Base-by-base conservation (phyloP, 2,888 invertebrate genomes). In the Athalia rosae region DNA sequence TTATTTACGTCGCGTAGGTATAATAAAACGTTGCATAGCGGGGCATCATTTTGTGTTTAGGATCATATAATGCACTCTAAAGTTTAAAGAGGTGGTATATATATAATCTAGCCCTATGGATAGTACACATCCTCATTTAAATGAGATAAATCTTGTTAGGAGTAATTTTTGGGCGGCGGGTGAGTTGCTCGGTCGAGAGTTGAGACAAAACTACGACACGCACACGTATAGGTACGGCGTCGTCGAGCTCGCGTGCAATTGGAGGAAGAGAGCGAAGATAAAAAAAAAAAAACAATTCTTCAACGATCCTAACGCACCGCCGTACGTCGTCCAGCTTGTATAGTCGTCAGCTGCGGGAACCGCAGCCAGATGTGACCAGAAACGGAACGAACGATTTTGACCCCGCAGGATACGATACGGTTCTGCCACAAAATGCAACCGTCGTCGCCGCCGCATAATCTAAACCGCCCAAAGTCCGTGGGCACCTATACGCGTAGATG, bases 131-230 rank as follows among this genome's bases (percentile, higher is more conserved):
- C 86, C 87, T 87, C 87, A 87, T 87, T 87, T 87, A 87, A 87
- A 87, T 85, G 87, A 87, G 83, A 87, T 87, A 87, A 87, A 87
- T 87, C 87, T 87, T 87, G 87, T 87, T 87, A 85, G 84, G 84
- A 84, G 84, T 85, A 84, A 87, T 87, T 87, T 87, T 87, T 83
- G 85, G 73, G 83, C 81, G 79, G 86, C 87, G 83, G 78, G 66
- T 45, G 76, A 77, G 78, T 53, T 28, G 28, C 28, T 28, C 28
- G 28, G 28, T 28, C 2, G 28, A 28, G 28, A 28, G 59, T 47
- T 79, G 56, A 56, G 28, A 59, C 77, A 50, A 81, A 82, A 79
- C 59, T 74, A 77, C 77, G 80, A 81, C 59, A 47, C 47, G 63
- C 78, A 76, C 80, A 77, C 59, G 47, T 71, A 67, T 45, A 71